Evolutionary conservation across 2,797 vertebrate species (phyloP).

Genomic region (Stomatorhinus walkeri): DNA sequence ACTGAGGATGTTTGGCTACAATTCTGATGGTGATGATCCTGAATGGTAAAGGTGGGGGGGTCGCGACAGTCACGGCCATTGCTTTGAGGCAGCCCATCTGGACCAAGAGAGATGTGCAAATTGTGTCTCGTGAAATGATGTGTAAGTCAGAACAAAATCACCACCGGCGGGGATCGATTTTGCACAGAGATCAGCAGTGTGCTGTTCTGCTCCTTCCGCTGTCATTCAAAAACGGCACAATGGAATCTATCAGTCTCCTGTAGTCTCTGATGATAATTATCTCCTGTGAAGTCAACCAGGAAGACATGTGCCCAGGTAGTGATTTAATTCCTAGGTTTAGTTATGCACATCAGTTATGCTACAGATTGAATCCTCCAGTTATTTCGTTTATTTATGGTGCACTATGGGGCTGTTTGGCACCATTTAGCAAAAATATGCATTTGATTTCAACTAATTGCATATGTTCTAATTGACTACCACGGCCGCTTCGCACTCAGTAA

Average conservation of each 20-base stretch:
- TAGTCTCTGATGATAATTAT: constrained; percentile 10
- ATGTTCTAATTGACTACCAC: neutral
- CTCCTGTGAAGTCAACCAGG: neutral
- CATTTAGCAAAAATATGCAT: neutral
- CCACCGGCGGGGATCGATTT: neutral
- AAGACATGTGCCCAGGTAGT: neutral
- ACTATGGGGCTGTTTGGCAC: neutral
- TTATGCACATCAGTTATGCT: neutral
- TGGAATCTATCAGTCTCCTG: neutral
- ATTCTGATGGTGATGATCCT: neutral
- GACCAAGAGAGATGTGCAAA: neutral
- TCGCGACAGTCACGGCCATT: neutral
- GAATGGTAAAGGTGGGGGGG: neutral
- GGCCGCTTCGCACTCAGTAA: neutral
- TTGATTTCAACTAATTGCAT: neutral
- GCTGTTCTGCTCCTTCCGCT: neutral
- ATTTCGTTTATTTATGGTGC: neutral
- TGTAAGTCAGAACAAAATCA: neutral
- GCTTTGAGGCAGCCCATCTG: neutral
- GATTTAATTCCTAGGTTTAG: neutral
- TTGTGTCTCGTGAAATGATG: neutral
- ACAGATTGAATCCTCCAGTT: neutral
- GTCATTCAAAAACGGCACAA: neutral
- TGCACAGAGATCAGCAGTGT: neutral
- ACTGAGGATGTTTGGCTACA: neutral